A percentile compares a stretch with the other conserved stretches of the same genome.
These are phyloP conservation scores for Tinea semifulvella DNA, from an alignment of 2,888 invertebrate genomes.

Conservation along the genomic window DNA sequence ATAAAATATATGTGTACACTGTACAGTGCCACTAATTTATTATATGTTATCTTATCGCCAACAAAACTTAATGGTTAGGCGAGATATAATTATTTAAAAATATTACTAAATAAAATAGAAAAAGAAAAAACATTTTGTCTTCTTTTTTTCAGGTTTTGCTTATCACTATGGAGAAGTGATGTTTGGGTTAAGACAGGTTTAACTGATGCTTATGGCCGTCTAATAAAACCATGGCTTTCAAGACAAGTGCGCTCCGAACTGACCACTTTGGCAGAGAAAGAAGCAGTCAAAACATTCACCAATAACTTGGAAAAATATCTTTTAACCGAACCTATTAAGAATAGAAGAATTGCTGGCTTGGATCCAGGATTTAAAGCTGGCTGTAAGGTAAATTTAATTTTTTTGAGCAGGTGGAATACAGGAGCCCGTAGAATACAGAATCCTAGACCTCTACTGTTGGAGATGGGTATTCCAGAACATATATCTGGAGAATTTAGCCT, in stretches of 20 bases:
- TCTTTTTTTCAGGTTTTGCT: constrained; percentile 47
- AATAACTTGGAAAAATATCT: constrained; percentile 85
- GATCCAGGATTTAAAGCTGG: constrained; percentile 93
- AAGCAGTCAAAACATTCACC: constrained; percentile 86
- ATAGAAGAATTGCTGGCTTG: constrained; percentile 81
- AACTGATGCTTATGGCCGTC: constrained; percentile 48
- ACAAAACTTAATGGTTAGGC: too few relatives aligned
- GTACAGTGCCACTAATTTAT: too few relatives aligned
- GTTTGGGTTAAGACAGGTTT: constrained; percentile 51
- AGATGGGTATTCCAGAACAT: too few relatives aligned
- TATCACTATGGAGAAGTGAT: constrained; percentile 43
- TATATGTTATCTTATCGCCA: too few relatives aligned
- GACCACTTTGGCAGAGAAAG: constrained; percentile 79
- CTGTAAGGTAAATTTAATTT: constrained; percentile 76
- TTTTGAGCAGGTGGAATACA: neutral
- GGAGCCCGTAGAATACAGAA: too few relatives aligned
- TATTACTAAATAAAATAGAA: neutral
- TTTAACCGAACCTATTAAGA: constrained; percentile 81
- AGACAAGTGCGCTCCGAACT: constrained; percentile 78
- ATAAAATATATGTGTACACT: too few relatives aligned
- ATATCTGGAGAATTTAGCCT: too few relatives aligned
- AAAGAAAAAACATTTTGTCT: neutral
- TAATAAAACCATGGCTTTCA: constrained; percentile 70
- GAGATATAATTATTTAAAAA: too few relatives aligned
- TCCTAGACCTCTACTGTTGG: too few relatives aligned